Base-by-base conservation (phyloP, 2,113 vertebrate species). In the Kryptolebias marmoratus region DNA sequence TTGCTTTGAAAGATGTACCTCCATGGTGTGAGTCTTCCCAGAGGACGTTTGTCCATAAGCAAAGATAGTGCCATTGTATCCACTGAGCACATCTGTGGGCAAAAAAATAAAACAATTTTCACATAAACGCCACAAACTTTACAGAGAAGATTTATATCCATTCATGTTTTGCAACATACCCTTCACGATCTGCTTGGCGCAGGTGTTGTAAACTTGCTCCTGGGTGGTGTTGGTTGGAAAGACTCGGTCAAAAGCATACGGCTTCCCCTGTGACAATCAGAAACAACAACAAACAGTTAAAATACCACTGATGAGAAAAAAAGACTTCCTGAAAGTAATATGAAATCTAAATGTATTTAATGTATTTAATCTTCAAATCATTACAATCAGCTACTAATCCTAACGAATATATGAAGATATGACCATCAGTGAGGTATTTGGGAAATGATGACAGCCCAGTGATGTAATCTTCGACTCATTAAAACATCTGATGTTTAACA, bases 21-120 rank as follows among this genome's bases (percentile, higher is more conserved):
- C 97, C 97, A 98, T 97, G 80, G 96, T 98, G 82, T 98, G 96
- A 60, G 96, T 98, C 90, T 98, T 98, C 81, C 96, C 96, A 9
- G 96, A 98, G n/a, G 96, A 94, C 0, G 96, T 98, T 82, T 97
- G 96, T 86, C 96, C 96, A 15, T 97, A 97, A 64, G 96, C 96
- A 42, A 98, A 98, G 84, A 98, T 97, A 56, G 96, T 98, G 53
- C 96, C 96, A 36, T 98, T 98, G 89, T 98, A 98, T 68, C 96
- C 96, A 3, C 89, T 94, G 81, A 98, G 91, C 58, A 97, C 96
- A 80, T 97, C 96, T 98, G 30, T 9, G 22, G 32, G 5, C 14
- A 56, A 15, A 27, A 50, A 47, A 47, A 11, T 48, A 68, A 4
- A 47, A 60, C 44, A 75, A 6, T 15, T 31, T 28, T 22, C 5